Conservation (phyloP, 2,113 vertebrate genomes). For the Amphiprion ocellaris region DNA sequence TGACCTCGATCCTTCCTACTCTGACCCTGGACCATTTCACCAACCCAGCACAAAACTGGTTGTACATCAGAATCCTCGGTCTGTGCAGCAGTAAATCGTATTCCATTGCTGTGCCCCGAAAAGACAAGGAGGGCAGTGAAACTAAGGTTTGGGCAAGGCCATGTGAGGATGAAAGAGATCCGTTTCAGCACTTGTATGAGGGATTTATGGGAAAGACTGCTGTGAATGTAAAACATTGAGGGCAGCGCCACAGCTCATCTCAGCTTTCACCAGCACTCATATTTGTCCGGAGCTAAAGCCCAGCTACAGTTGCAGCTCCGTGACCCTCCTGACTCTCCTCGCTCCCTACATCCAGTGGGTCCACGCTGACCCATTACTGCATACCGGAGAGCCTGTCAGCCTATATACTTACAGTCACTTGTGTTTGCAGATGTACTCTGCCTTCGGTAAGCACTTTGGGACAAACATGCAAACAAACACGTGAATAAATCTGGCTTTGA, state of each 20-base stretch:
- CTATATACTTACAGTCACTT: not conserved
- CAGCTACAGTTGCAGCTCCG: slow-evolving; percentile 37
- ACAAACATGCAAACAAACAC: not conserved
- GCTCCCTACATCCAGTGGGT: slow-evolving; percentile 20
- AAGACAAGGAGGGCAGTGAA: slow-evolving; percentile 37
- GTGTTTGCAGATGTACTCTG: slow-evolving; percentile 1
- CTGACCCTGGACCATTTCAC: slow-evolving; percentile 43
- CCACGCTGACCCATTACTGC: not conserved
- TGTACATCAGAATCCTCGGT: slow-evolving; percentile 36
- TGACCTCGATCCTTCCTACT: slow-evolving; percentile 36
- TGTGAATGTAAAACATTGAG: slow-evolving; percentile 47
- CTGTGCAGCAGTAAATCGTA: slow-evolving; percentile 51
- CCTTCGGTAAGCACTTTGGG: slow-evolving; percentile 10
- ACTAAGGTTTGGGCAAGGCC: slow-evolving; percentile 36
- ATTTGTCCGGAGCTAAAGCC: slow-evolving; percentile 39
- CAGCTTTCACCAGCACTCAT: slow-evolving; percentile 53
- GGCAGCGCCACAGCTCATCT: slow-evolving; percentile 31
- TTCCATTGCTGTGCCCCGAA: slow-evolving; percentile 16
- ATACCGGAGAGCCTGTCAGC: slow-evolving; percentile 11
- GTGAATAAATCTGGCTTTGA: slow-evolving; percentile 3
- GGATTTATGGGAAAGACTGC: slow-evolving; percentile 59
- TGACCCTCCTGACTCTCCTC: slow-evolving; percentile 19
- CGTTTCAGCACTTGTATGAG: slow-evolving; percentile 37
- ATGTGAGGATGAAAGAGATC: slow-evolving; percentile 37
- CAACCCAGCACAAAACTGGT: slow-evolving; percentile 48